Conservation (phyloP, 2,888 invertebrate genomes). For the Notocelia uddmanniana region DNA sequence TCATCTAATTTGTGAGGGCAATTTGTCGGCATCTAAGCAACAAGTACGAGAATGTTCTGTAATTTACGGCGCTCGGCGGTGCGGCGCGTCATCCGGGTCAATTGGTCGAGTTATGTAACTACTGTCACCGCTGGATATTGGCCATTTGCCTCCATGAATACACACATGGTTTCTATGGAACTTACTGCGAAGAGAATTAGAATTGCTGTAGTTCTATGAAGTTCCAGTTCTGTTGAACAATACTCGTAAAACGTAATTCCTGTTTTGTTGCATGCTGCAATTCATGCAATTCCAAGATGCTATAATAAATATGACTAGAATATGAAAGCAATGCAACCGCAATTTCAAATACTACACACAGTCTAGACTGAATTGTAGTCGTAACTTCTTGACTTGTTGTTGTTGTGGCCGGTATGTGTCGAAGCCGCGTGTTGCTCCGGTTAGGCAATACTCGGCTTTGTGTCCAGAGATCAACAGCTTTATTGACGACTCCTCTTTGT, state of each 20-base stretch:
- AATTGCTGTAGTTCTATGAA: neutral
- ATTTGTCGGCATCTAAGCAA: conserved; percentile 42
- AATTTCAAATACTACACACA: neutral
- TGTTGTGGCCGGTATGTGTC: neutral
- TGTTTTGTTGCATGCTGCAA: neutral
- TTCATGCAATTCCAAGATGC: neutral
- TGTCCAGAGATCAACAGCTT: conserved; percentile 23
- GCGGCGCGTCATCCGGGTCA: conserved; percentile 58
- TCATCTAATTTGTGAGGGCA: conserved; percentile 42
- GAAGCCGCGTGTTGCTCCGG: neutral
- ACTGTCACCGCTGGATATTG: conserved; percentile 29
- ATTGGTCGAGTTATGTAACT: conserved; percentile 67
- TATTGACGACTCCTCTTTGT: conserved; percentile 37
- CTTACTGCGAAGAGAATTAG: neutral
- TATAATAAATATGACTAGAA: neutral
- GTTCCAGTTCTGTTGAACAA: neutral
- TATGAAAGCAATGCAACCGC: neutral
- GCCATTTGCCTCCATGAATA: conserved; percentile 30
- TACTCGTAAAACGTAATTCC: neutral
- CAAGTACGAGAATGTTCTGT: conserved; percentile 34
- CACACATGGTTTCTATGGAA: neutral
- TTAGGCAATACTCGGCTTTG: neutral
- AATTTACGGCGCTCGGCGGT: conserved; percentile 37
- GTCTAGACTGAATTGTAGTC: conserved; percentile 3
- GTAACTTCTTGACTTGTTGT: neutral